Evolutionary conservation across 2,797 vertebrate genomes (phyloP).

Genomic region (Falco cherrug): DNA sequence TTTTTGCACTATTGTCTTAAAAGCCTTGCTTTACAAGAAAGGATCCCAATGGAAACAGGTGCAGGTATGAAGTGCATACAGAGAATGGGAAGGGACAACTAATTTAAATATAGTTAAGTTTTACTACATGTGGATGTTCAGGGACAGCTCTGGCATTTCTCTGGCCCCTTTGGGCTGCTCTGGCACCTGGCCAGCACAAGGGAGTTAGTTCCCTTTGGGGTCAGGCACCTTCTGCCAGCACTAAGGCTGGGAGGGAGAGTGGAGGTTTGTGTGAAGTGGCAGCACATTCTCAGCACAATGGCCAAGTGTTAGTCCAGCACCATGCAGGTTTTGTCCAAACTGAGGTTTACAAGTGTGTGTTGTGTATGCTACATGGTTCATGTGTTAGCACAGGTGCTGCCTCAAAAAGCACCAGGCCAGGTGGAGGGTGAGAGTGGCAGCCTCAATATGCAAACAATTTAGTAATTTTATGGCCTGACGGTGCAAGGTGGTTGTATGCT

Average conservation of each 20-base stretch:
- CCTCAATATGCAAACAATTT: neutral
- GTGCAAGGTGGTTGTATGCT: too few species aligned
- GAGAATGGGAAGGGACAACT: neutral
- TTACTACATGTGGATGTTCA: too few species aligned
- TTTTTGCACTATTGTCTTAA: neutral
- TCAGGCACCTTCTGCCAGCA: fast-evolving
- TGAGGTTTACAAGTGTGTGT: neutral
- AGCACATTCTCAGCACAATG: fast-evolving
- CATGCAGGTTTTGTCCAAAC: neutral
- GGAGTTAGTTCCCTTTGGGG: neutral
- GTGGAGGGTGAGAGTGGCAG: neutral
- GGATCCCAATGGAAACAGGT: neutral
- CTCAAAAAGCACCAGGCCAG: neutral
- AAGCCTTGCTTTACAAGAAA: neutral
- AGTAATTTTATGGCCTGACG: neutral
- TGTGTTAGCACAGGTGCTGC: neutral
- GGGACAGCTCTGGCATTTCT: neutral
- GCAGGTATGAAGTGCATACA: neutral
- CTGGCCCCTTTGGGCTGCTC: neutral
- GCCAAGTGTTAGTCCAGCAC: too few species aligned
- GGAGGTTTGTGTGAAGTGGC: neutral
- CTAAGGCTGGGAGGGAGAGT: neutral
- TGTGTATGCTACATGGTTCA: too few species aligned
- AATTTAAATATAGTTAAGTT: neutral
- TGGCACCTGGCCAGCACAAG: neutral